These are phyloP conservation scores for Aquatica leii DNA, from an alignment of 2,888 invertebrate species.

Conservation along the genomic window DNA sequence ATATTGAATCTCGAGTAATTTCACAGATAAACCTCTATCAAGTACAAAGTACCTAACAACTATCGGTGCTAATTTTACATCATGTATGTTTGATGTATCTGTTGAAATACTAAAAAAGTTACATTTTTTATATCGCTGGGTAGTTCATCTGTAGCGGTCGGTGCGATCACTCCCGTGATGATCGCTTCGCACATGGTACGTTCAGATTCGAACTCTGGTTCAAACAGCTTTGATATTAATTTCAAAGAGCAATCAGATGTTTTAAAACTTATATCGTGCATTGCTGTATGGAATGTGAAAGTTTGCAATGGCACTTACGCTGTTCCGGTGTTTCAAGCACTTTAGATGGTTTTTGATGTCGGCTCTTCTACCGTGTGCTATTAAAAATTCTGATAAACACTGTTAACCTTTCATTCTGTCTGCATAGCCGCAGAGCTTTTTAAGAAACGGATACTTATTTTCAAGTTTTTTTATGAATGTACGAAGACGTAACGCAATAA, in stretches of 20 bases:
- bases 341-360: background rate
- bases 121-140: background rate
- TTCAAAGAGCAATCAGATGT: background rate
- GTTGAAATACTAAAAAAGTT: too few species aligned
- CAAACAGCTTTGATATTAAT: background rate
- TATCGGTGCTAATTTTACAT: background rate
- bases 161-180: background rate
- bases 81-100: background rate
- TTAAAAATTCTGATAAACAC: too few species aligned
- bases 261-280: conserved; percentile 6
- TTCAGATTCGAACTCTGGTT: background rate
- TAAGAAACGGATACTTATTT: too few species aligned
- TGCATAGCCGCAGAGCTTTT: too few species aligned
- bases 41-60: too few species aligned
- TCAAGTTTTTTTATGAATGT: too few species aligned
- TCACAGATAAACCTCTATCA: too few species aligned
- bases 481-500: too few species aligned
- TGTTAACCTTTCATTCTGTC: too few species aligned
- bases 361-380: background rate
- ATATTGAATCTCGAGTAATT: too few species aligned
- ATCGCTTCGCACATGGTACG: conserved; percentile 1
- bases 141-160: background rate
- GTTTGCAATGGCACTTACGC: too few species aligned
- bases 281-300: conserved; percentile 17
- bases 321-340: background rate